phyloP scores from a whole-genome alignment of 2,888 invertebrate species.

The Erynnis tages region DNA sequence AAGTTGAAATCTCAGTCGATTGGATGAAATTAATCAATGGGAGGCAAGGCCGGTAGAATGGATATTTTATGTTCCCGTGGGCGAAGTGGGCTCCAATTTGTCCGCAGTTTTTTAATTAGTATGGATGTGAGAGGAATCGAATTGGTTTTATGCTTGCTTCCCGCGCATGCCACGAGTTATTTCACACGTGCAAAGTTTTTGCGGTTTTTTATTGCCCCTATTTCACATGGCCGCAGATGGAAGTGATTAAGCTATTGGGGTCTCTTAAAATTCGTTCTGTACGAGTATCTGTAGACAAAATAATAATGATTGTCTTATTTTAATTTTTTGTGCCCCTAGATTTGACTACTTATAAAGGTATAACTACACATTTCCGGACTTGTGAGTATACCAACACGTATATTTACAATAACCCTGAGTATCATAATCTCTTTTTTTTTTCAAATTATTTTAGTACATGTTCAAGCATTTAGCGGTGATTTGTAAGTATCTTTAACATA shows the following conservation, averaged over 20 bases:
- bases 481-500: no score
- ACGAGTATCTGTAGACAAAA: background rate
- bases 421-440: no score
- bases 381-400: no score
- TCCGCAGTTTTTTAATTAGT: constrained; percentile 79
- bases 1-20: constrained; percentile 65
- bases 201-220: constrained; percentile 9
- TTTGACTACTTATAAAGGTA: no score
- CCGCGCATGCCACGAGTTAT: constrained; percentile 33
- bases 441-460: no score
- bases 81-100: constrained; percentile 74
- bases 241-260: constrained; percentile 13
- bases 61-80: constrained; percentile 78
- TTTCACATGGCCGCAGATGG: constrained; percentile 7
- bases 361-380: no score
- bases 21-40: constrained; percentile 77
- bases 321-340: no score
- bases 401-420: no score
- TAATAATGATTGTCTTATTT: no score
- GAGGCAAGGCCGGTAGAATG: constrained; percentile 61
- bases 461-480: no score
- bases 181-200: constrained; percentile 26
- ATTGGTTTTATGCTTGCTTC: constrained; percentile 63
- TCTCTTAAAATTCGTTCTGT: background rate
- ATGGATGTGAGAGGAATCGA: constrained; percentile 72